Evolutionary conservation across 2,113 vertebrate genomes (phyloP), one percentile per base, ranked within the genome.

Genomic region (Arothron firmamentum): DNA sequence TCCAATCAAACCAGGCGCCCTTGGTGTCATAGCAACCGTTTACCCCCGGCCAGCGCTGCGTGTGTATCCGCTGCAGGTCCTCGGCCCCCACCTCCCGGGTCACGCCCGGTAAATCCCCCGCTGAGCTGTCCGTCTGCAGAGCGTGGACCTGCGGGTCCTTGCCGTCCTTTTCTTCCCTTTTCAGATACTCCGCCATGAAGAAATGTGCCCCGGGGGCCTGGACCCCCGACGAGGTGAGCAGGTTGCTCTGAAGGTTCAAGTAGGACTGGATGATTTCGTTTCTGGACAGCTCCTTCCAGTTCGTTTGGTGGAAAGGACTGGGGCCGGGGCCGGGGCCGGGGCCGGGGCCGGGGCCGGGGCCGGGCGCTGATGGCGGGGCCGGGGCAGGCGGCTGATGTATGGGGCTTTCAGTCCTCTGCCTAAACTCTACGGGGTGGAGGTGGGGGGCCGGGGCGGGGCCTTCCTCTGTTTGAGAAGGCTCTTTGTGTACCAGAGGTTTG

Each of bases 241-340:
- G 89, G 70, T 95, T 98, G 92, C 96, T 97, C 91, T 98, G 97
- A 75, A 93, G 91, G 88, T 92, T 96, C 90, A 99, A 93, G 92
- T 99, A 99, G 8, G 96, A 96, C 90, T 98, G 96, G 88, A 99
- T 97, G 59, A 98, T 96, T 89, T 98, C 95, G 0, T 96, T 99
- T 78, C 94, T 91, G 45, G 96, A 97, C 72, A 98, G 89, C 75
- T 99, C 97, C 79, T 98, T 96, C 97, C 97, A 99, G 93, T 99
- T 98, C 42, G 97, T 98, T 85, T 98, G 95, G 86, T 96, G 94
- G 74, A 98, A 99, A 59, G 97, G 95, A 78, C 92, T 98, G 62
- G 93, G 92, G 69, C 92, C 84, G 12, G 92, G 86, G 42, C 34
- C 84, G 14, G 46, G 12, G 16, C 3, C 0, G 0, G 85, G 88